Conservation (phyloP, 2,113 vertebrate species). For the Chaenocephalus aceratus region DNA sequence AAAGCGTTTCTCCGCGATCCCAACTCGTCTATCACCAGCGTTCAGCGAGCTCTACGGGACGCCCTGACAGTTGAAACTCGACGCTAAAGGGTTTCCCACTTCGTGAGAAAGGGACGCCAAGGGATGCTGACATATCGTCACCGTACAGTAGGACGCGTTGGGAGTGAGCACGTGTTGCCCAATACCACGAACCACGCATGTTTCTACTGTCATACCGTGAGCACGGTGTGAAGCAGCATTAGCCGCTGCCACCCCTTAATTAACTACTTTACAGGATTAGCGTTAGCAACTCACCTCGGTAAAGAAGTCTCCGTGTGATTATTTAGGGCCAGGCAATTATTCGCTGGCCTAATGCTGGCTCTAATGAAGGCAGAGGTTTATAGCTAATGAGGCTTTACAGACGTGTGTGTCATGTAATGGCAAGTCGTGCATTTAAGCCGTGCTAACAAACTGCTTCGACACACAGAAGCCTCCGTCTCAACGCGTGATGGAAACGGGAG, state of each 20-base stretch:
- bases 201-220: constrained; percentile 27
- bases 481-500: neutral
- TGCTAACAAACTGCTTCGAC: neutral
- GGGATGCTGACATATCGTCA: no score
- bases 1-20: no score
- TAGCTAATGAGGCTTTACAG: constrained; percentile 62
- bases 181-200: constrained; percentile 16
- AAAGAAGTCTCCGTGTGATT: constrained; percentile 68
- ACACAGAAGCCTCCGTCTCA: neutral
- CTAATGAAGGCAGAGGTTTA: constrained; percentile 63
- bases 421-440: constrained; percentile 34
- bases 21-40: no score
- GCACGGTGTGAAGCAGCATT: constrained; percentile 41
- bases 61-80: no score
- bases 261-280: constrained; percentile 72
- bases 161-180: no score
- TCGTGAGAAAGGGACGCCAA: no score
- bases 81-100: no score
- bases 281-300: constrained; percentile 64
- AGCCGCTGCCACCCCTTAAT: constrained; percentile 66
- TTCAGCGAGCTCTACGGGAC: no score
- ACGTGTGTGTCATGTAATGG: constrained; percentile 52
- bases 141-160: no score
- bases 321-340: constrained; percentile 73
- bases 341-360: constrained; percentile 63